phyloP scores from a whole-genome alignment of 2,113 vertebrate genomes.

The Nesoenas mayeri region DNA sequence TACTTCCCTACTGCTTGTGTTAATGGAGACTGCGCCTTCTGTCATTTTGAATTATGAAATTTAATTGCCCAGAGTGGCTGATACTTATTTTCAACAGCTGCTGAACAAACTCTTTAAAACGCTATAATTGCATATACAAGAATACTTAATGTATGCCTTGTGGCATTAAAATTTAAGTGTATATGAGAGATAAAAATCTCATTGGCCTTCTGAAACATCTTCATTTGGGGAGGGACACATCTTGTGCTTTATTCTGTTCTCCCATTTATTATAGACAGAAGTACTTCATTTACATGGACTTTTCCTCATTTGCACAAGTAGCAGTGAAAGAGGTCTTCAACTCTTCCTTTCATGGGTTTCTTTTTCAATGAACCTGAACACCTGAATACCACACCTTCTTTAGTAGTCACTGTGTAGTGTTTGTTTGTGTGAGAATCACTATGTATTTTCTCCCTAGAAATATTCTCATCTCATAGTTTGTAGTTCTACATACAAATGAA shows the following conservation, averaged over 20 bases:
- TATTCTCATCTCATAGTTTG: neutral
- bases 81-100: conserved; percentile 59
- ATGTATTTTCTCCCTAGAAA: neutral
- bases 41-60: conserved; percentile 11
- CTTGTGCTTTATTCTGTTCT: neutral
- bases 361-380: neutral
- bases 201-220: neutral
- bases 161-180: neutral
- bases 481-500: neutral
- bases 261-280: neutral
- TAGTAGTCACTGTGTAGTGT: neutral
- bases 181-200: neutral
- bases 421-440: neutral
- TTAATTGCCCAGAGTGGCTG: conserved; percentile 37
- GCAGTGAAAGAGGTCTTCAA: neutral
- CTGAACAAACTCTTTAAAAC: conserved; percentile 58
- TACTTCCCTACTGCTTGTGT: neutral
- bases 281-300: neutral
- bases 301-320: neutral
- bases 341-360: neutral
- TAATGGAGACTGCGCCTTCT: conserved; percentile 37
- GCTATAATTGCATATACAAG: conserved; percentile 7
- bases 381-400: neutral
- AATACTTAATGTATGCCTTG: neutral
- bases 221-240: neutral